Evolutionary conservation across 2,797 vertebrate genomes (phyloP), one percentile per base, ranked within the genome.

Genomic region (Zonotrichia albicollis): DNA sequence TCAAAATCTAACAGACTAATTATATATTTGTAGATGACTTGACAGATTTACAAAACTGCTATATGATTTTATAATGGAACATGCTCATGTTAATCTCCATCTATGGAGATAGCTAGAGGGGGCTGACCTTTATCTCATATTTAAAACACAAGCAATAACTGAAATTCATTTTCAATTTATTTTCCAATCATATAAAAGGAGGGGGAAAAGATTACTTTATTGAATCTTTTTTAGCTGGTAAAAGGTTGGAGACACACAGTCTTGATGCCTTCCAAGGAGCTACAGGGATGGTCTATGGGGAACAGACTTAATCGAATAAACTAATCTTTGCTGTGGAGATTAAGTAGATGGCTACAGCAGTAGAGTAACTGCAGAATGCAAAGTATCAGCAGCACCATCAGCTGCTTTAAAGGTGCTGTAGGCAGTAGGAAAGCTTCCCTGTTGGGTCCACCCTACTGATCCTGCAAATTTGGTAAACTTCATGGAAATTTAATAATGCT

Each of bases 81-180:
- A 93, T 55, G 89, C 83, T 92, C 86, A 30, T 60, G 73, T 92
- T 94, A 93, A 97, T 96, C 96, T 87, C 90, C 85, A 74, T 93
- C 96, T 87, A 91, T 89, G 88, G 95, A 83, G 92, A 96, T 94
- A 96, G 93, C 96, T 96, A 51, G 81, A 77, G 86, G 93, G 93
- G 94, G 72, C 88, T 87, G 95, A 97, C 96, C 97, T 98, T 98
- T 98, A 98, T 98, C 97, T 98, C 95, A 87, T 98, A 98, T 98
- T 98, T 98, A 98, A 98, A 98, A 98, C 97, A 97, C 97, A 98
- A 96, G 97, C 97, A 98, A 97, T 96, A 97, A 97, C 96, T 96
- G 97, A 97, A 98, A 98, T 97, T 98, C 97, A 97, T 98, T 98
- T 98, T 98, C 98, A 98, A 98, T 98, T 98, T 98, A 97, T 97